These are phyloP conservation scores for Sardina pilchardus DNA, from an alignment of 2,113 vertebrate genomes.

Conservation along the genomic window DNA sequence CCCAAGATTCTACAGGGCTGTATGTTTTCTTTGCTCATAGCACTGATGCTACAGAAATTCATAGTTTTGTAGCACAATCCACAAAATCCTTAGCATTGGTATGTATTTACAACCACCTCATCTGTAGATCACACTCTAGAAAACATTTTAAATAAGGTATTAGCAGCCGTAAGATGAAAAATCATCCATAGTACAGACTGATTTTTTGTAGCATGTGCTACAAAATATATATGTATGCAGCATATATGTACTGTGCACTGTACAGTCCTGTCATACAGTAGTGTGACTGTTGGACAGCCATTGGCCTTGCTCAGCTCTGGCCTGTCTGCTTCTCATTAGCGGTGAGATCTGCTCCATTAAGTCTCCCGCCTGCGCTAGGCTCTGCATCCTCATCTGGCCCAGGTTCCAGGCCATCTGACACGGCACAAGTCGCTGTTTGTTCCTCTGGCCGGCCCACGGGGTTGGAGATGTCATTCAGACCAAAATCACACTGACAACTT, in stretches of 20 bases:
- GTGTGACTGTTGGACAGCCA: conserved; percentile 50
- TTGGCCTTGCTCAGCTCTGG: conserved; percentile 39
- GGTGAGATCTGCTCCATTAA: conserved; percentile 52
- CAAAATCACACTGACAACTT: conserved; percentile 45
- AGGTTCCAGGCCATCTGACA: conserved; percentile 51
- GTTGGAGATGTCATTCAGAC: conserved; percentile 44
- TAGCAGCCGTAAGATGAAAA: too few species aligned
- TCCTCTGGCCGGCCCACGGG: conserved; percentile 46
- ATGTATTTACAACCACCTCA: too few species aligned
- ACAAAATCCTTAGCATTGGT: too few species aligned
- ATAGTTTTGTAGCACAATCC: too few species aligned
- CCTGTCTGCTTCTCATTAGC: conserved; percentile 32
- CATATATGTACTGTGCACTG: too few species aligned
- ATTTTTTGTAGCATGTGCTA: too few species aligned
- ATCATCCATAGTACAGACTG: too few species aligned
- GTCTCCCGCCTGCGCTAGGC: conserved; percentile 28
- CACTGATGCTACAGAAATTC: too few species aligned
- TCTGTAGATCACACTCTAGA: too few species aligned
- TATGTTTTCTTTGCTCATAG: too few species aligned
- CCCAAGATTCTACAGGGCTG: background rate
- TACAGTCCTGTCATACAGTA: conserved; percentile 37
- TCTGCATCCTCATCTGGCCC: conserved; percentile 49
- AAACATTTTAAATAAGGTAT: too few species aligned
- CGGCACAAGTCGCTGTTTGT: conserved; percentile 53
- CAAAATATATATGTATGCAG: too few species aligned